Evolutionary conservation across 2,113 vertebrate genomes (phyloP), one percentile per base, ranked within the genome.

Genomic region (Limanda limanda): DNA sequence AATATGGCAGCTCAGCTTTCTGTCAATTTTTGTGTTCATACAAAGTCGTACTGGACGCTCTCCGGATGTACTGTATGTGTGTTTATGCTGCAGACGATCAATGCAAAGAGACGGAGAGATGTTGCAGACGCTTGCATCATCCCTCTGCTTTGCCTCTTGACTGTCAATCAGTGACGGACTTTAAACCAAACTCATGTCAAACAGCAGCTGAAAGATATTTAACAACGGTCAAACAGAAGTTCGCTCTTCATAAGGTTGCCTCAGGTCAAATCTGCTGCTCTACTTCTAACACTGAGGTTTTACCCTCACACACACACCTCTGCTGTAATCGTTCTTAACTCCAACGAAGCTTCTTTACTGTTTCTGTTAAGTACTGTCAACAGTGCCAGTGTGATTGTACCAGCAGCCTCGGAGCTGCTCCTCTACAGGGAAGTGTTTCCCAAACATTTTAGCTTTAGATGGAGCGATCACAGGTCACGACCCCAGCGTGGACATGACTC

Each of bases 81-180:
- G 45, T 40, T 20, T 48, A 9, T 35, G 37, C 24, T 21, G 21
- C 54, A 24, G n/a, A 12, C 52, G 9, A 56, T 24, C 54, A 56
- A 56, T 56, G 54, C 21, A 56, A 12, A 56, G 24, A 51, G 77
- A 71, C 52, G 25, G 8, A 31, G 21, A 48, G n/a, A 31, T 6
- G 24, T 88, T 88, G 60, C 83, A 78, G 78, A 51, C 24, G 27
- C 70, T 87, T 87, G 84, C 87, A 87, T 92, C 89, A 90, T 85
- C 5, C 12, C 1, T 13, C 55, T 18, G 55, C 3, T 55, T 9
- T 55, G 60, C 65, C 55, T 47, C 17, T 25, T 20, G n/a, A 51
- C 64, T 11, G n/a, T 45, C 45, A 20, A 24, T 37, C 56, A 37
- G 18, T 17, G 17, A 15, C 18, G 17, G 47, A 51, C 47, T 51